phyloP scores from a whole-genome alignment of 2,797 vertebrate species.

The Halcyon smyrnensis region DNA sequence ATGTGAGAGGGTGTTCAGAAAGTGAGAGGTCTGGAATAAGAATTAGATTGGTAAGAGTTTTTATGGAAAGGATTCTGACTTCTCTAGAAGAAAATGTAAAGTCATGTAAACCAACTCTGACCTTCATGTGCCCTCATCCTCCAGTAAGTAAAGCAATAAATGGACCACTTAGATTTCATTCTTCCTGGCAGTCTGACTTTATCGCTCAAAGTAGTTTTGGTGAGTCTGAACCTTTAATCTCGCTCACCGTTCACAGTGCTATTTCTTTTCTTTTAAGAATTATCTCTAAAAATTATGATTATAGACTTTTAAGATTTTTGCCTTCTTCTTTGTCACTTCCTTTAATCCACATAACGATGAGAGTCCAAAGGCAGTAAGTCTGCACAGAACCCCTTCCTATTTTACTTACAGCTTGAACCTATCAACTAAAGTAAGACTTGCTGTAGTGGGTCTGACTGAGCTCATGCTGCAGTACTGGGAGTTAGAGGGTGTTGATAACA shows the following conservation, averaged over 20 bases:
- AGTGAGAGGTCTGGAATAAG: slow-evolving; percentile 7
- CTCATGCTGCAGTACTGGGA: too few relatives aligned
- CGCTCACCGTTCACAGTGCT: neutral
- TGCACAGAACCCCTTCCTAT: neutral
- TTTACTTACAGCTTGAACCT: neutral
- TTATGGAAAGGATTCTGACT: slow-evolving; percentile 10
- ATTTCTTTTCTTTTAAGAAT: neutral
- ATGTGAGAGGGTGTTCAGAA: slow-evolving; percentile 35
- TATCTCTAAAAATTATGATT: neutral
- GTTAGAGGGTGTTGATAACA: too few relatives aligned
- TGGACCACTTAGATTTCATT: neutral
- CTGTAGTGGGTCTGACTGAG: too few relatives aligned
- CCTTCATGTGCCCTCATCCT: neutral
- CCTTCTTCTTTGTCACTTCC: slow-evolving; percentile 9
- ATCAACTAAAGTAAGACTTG: neutral
- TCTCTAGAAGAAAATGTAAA: slow-evolving; percentile 36
- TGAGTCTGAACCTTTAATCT: slow-evolving; percentile 7
- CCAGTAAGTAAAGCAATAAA: slow-evolving; percentile 18
- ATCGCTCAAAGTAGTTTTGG: neutral
- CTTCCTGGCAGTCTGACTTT: neutral
- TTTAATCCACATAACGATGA: neutral
- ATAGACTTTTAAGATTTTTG: neutral
- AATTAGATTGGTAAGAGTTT: slow-evolving; percentile 1
- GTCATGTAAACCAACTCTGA: slow-evolving; percentile 13
- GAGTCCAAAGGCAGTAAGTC: neutral